Percentiles rank a stretch among this genome's conserved stretches.
phyloP scores from a whole-genome alignment of 2,888 invertebrate genomes.

The Quadroppia sp. region DNA sequence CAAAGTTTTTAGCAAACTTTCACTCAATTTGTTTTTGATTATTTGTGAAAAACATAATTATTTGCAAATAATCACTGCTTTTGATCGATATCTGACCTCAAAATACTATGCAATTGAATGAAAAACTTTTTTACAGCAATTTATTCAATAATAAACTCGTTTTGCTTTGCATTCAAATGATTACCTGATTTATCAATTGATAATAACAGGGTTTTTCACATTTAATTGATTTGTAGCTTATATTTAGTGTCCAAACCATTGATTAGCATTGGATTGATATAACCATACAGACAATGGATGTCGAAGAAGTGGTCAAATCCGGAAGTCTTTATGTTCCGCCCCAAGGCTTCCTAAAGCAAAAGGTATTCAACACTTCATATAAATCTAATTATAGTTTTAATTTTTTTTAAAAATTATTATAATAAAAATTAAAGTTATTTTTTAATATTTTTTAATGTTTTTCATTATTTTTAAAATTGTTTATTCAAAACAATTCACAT shows the following conservation, averaged over 20 bases:
- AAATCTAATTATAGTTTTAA: not conserved
- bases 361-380: slow-evolving; percentile 15
- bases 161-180: not conserved
- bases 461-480: no score
- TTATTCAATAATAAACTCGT: not conserved
- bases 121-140: not conserved
- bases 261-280: slow-evolving; percentile 12
- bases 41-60: not conserved
- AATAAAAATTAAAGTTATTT: no score
- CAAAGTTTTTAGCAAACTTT: not conserved
- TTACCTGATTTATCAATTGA: not conserved
- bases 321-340: slow-evolving; percentile 36
- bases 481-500: not conserved
- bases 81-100: not conserved
- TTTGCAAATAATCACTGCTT: not conserved
- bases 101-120: not conserved
- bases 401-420: not conserved
- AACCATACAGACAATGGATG: no score
- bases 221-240: not conserved
- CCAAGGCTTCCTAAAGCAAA: slow-evolving; percentile 37
- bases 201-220: not conserved
- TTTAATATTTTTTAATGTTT: no score
- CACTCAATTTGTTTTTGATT: no score
- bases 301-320: slow-evolving; percentile 33
- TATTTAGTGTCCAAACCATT: not conserved